These are phyloP conservation scores for Enteromius viviparus DNA, from an alignment of 2,797 vertebrate species.

Conservation along the genomic window DNA sequence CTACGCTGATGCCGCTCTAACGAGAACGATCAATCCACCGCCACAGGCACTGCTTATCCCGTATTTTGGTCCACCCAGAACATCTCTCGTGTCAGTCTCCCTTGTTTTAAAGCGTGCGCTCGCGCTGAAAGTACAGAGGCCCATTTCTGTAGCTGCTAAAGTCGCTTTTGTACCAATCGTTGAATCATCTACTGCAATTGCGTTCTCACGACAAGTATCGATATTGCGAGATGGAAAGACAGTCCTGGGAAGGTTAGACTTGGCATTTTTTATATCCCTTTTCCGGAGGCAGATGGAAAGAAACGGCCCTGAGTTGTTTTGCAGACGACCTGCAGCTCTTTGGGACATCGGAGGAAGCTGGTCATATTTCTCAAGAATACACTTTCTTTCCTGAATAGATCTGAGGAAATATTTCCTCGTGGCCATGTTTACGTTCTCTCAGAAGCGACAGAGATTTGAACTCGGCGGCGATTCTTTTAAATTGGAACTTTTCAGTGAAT, in stretches of 20 bases:
- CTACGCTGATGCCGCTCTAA: not conserved
- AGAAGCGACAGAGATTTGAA: not conserved
- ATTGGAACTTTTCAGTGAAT: not conserved
- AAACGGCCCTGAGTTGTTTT: slow-evolving; percentile 25
- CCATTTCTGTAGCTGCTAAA: slow-evolving; percentile 15
- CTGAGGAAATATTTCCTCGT: slow-evolving; percentile 20
- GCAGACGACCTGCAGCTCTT: slow-evolving; percentile 16
- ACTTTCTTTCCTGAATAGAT: slow-evolving; percentile 32
- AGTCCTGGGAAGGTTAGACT: not conserved
- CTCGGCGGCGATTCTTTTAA: slow-evolving; percentile 1
- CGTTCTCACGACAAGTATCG: not conserved
- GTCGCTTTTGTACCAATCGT: slow-evolving; percentile 35
- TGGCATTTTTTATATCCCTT: not conserved
- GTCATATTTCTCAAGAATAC: slow-evolving; percentile 44
- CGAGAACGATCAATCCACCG: slow-evolving; percentile 42
- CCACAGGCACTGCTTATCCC: slow-evolving; percentile 35
- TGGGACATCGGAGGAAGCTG: slow-evolving; percentile 45
- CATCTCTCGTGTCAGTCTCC: slow-evolving; percentile 37
- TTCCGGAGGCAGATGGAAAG: slow-evolving; percentile 32
- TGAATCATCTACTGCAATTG: not conserved
- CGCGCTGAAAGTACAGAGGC: slow-evolving; percentile 24
- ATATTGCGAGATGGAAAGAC: not conserved
- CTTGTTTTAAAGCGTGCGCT: slow-evolving; percentile 43
- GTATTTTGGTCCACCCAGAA: not conserved
- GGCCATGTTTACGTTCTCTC: slow-evolving; percentile 36